Conservation (phyloP, 2,113 vertebrate genomes). For the Mugil cephalus region DNA sequence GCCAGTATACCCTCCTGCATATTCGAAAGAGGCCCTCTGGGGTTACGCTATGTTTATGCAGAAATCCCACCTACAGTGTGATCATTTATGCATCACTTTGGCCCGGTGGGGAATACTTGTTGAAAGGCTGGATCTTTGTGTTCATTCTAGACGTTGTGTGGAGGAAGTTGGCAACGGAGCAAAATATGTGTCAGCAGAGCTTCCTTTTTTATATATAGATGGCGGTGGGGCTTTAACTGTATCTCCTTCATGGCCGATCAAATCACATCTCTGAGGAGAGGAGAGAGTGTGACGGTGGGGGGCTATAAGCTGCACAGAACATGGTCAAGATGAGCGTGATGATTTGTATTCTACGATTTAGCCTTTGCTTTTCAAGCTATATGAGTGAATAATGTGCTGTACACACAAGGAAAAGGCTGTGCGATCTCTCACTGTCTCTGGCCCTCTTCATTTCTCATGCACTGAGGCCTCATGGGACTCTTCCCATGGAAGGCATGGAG, state of each 20-base stretch:
- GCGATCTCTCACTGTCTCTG: background rate
- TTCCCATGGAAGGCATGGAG: constrained; percentile 37
- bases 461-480: constrained; percentile 43
- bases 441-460: constrained; percentile 15
- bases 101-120: constrained; percentile 40
- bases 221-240: constrained; percentile 18
- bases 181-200: constrained; percentile 31
- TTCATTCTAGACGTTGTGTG: constrained; percentile 53
- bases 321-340: background rate
- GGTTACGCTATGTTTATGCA: constrained; percentile 50
- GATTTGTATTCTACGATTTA: constrained; percentile 9
- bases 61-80: constrained; percentile 49
- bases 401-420: background rate
- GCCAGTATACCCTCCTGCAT: constrained; percentile 32
- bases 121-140: constrained; percentile 53
- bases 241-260: constrained; percentile 8
- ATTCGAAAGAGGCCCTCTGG: constrained; percentile 33
- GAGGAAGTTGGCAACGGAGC: constrained; percentile 42
- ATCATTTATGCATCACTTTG: constrained; percentile 45
- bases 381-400: constrained; percentile 18
- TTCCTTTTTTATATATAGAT: constrained; percentile 26
- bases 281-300: background rate
- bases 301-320: constrained; percentile 1
- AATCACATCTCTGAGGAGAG: background rate
- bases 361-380: background rate